Base-by-base conservation (phyloP, 2,888 invertebrate genomes). In the Periphyllus acericola region DNA sequence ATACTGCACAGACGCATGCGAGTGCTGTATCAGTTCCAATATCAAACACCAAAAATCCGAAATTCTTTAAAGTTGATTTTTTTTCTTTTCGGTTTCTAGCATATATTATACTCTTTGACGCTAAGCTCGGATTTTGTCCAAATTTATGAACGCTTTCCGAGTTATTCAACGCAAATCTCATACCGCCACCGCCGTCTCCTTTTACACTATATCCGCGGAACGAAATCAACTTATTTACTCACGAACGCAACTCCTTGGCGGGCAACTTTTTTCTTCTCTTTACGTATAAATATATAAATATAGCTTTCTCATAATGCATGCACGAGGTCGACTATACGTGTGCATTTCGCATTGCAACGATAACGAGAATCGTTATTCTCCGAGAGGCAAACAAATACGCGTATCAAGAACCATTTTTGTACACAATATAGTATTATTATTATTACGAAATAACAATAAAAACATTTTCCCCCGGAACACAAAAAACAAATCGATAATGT, bases 121-220 rank as follows among this genome's bases (percentile, higher is more conserved):
- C 71, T 86, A 86, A 86, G 80, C 86, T 80, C n/a, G 86, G 79
- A 80, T 86, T 86, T 80, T 55, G 71, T 29, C 55, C 66, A 52
- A 86, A 86, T 86, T 86, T 86, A 86, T 86, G 80, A 79, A 72
- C 71, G 60, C 25, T 83, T 5, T 5, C 17, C 40, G 29, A 60
- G 60, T 75, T 83, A 40, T 46, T 75, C 78, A 80, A 86, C 40
- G 79, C 72, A 86, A 86, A 86, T 86, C 79, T 40, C 68, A 60
- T 80, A 55, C 68, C 60, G 52, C 32, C 71, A 9, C 14, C 14
- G 11, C 14, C 14, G 11, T 14, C 46, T 46, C 14, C 32, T 52
- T 36, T 71, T 21, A 85, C 34, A 11, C 85, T 52, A 34, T 6
- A 19, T n/a, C 36, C 55, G 4, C 19, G 66, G 32, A 9, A 66